phyloP scores from a whole-genome alignment of 2,113 vertebrate genomes.

The Malurus elegans region DNA sequence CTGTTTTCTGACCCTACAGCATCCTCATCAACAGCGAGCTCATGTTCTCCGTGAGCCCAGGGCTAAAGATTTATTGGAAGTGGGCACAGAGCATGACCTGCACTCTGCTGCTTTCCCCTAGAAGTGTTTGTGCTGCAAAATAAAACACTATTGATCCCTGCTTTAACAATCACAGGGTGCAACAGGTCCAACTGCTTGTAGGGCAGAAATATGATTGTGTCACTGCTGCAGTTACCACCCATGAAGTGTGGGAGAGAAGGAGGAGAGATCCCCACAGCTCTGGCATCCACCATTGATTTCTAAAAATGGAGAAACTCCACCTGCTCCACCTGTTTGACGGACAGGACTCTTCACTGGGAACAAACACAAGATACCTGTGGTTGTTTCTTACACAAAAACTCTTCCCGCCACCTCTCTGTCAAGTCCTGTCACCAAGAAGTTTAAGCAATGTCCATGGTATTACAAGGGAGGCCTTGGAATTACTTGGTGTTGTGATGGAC shows the following conservation, averaged over 20 bases:
- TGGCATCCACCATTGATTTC: background rate
- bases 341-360: background rate
- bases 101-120: background rate
- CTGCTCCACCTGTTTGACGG: background rate
- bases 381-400: background rate
- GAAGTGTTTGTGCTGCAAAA: background rate
- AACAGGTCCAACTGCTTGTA: background rate
- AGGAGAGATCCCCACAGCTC: background rate
- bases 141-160: background rate
- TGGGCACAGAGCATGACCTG: background rate
- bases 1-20: background rate
- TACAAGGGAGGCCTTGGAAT: background rate
- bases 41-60: accelerated
- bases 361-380: background rate
- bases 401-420: background rate
- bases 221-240: background rate
- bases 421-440: background rate
- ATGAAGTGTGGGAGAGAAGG: background rate
- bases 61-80: background rate
- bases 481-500: accelerated
- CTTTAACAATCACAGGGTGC: background rate
- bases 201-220: background rate
- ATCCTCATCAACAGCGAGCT: background rate
- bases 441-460: accelerated
- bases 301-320: background rate